phyloP scores from a whole-genome alignment of 2,888 invertebrate genomes.

The Pocota personata region DNA sequence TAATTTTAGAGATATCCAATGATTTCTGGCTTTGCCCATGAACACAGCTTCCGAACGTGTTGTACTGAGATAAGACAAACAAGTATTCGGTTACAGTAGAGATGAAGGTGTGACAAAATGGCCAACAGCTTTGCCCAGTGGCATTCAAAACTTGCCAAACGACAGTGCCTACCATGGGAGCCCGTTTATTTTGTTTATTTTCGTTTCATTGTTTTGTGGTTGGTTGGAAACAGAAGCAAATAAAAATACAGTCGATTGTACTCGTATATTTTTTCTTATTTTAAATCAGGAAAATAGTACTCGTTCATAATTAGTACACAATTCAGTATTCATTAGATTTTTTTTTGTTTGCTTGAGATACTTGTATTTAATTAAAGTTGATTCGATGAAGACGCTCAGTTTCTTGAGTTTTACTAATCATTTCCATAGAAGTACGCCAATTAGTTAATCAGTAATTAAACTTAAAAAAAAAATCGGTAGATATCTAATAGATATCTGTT shows the following conservation, averaged over 20 bases:
- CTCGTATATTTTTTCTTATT: neutral
- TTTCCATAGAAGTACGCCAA: no score
- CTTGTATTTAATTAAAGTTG: no score
- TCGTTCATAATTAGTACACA: no score
- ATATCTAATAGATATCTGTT: neutral
- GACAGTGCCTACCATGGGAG: neutral
- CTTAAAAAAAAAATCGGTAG: no score
- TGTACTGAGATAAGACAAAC: conserved; percentile 45
- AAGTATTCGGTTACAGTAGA: conserved; percentile 3
- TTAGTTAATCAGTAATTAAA: no score
- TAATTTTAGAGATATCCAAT: conserved; percentile 46
- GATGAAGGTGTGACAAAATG: conserved; percentile 54
- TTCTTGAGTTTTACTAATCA: no score
- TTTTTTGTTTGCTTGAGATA: no score
- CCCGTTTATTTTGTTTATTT: conserved; percentile 11
- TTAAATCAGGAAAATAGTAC: neutral
- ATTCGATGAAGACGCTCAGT: no score
- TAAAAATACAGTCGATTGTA: neutral
- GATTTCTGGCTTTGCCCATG: conserved; percentile 39
- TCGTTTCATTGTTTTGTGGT: neutral
- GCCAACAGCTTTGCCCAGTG: conserved; percentile 24
- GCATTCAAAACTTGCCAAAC: conserved; percentile 31
- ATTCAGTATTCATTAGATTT: no score
- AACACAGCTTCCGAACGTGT: conserved; percentile 57
- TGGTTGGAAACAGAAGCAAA: neutral